Percentiles rank a stretch among this genome's conserved stretches.
phyloP scores from a whole-genome alignment of 2,888 invertebrate species.

The Byasa hedistus region DNA sequence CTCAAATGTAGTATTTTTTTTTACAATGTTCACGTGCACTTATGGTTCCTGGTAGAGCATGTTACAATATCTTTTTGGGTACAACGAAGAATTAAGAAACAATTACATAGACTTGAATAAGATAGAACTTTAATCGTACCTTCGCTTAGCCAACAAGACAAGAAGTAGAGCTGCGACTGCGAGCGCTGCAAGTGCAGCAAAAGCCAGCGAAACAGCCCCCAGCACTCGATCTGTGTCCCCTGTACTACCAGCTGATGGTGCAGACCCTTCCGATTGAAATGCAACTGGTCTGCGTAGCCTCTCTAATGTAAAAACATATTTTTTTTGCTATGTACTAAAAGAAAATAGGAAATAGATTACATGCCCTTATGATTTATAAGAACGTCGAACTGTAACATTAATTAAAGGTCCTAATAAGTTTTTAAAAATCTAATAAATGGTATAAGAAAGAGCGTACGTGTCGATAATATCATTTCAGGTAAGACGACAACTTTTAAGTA shows the following conservation, averaged over 20 bases:
- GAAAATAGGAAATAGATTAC: too few relatives aligned
- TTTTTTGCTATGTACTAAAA: background rate
- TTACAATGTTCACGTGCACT: too few relatives aligned
- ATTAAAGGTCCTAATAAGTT: background rate
- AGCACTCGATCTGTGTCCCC: constrained; percentile 66
- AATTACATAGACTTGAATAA: too few relatives aligned
- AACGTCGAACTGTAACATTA: too few relatives aligned
- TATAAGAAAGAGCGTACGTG: background rate
- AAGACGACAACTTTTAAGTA: constrained; percentile 12
- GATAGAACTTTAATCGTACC: constrained; percentile 41
- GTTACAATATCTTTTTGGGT: too few relatives aligned
- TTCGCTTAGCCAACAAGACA: constrained; percentile 63
- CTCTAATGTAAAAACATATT: constrained; percentile 43
- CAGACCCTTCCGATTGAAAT: constrained; percentile 61
- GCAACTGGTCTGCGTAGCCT: constrained; percentile 68
- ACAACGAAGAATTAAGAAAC: too few relatives aligned
- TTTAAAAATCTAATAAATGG: background rate
- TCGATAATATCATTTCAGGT: background rate
- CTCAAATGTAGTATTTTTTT: too few relatives aligned
- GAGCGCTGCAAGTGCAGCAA: constrained; percentile 67
- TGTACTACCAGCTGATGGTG: constrained; percentile 48
- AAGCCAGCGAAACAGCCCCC: constrained; percentile 70
- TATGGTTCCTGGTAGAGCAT: too few relatives aligned
- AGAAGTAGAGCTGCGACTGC: constrained; percentile 69
- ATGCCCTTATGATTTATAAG: too few relatives aligned